Evolutionary conservation across 2,797 vertebrate species (phyloP), one percentile per base, ranked within the genome.

Genomic region (Sebastes iracundus): DNA sequence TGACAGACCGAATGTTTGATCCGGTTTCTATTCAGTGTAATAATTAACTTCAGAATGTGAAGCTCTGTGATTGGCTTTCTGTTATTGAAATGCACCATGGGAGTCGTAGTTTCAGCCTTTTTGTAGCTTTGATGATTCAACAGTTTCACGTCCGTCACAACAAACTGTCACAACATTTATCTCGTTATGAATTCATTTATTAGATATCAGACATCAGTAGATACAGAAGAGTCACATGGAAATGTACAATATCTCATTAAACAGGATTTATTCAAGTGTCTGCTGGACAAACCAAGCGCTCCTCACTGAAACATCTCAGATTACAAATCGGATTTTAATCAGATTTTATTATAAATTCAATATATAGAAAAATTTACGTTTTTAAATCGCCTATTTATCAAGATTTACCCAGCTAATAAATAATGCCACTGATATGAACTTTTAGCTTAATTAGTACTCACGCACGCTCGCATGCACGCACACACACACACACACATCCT

Each of bases 401-500:
- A 75, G 60, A 20, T n/a, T 75, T 35, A 6, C 33, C 64, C 23
- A 70, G 53, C 8, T 20, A 18, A 32, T 60, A 27, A 12, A 64
- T 78, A 83, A 74, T 82, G 59, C 64, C 75, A 56, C 55, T 30
- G 25, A 42, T 60, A n/a, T n/a, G n/a, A n/a, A 7, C 8, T 9
- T 53, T 53, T 53, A 53, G n/a, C 8, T 4, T 16, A 2, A 58
- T 16, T 28, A 7, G 20, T 13, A 28, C 49, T 16, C 52, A 22
- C 53, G 22, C 46, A 33, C 10, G n/a, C 49, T 38, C 66, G 33
- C 49, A 33, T 28, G 53, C 27, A 53, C 27, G 14, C 18, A 59
- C 56, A 6, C 55, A 46, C 28, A 35, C 49, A 38, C 55, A 49
- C 28, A 38, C 49, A 38, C 49, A 69, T 81, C 83, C 83, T 85